phyloP scores from a whole-genome alignment of 2,113 vertebrate species.

The Pelusios castaneus region DNA sequence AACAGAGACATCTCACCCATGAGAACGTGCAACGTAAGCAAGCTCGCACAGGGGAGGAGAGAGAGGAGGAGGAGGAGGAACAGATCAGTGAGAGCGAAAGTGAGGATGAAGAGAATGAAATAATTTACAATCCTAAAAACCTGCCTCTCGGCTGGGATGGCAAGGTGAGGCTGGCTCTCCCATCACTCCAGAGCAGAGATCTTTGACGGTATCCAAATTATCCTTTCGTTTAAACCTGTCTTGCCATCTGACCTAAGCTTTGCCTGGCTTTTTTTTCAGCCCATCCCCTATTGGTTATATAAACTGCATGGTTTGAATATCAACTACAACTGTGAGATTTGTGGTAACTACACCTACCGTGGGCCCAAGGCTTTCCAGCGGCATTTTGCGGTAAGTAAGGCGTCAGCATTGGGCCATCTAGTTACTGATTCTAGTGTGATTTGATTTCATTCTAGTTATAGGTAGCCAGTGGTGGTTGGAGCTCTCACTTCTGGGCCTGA shows the following conservation, averaged over 20 bases:
- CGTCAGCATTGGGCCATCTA: rapidly evolving
- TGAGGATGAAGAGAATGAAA: slow-evolving; percentile 98
- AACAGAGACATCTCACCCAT: slow-evolving; percentile 95
- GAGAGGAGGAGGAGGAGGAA: slow-evolving; percentile 97
- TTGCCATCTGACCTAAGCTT: rapidly evolving
- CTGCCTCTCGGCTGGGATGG: slow-evolving; percentile 97
- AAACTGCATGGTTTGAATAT: slow-evolving; percentile 97
- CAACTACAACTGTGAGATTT: slow-evolving; percentile 99
- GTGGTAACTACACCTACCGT: slow-evolving; percentile 97
- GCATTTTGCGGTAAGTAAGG: slow-evolving; percentile 85
- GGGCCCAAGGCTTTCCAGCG: slow-evolving; percentile 98
- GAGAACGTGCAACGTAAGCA: slow-evolving; percentile 98
- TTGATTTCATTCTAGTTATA: rapidly evolving
- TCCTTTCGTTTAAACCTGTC: background rate
- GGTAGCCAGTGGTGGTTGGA: background rate
- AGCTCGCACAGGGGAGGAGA: slow-evolving; percentile 95
- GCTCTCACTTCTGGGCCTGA: background rate
- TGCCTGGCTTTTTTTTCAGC: slow-evolving; percentile 72
- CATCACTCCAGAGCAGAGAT: background rate
- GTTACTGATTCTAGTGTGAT: no score
- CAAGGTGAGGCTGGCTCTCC: slow-evolving; percentile 71
- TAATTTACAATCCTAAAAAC: slow-evolving; percentile 99
- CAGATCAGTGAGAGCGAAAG: slow-evolving; percentile 98
- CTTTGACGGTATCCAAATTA: rapidly evolving
- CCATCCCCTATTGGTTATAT: slow-evolving; percentile 97